phyloP scores from a whole-genome alignment of 2,888 invertebrate species.

The Brenthis daphne region DNA sequence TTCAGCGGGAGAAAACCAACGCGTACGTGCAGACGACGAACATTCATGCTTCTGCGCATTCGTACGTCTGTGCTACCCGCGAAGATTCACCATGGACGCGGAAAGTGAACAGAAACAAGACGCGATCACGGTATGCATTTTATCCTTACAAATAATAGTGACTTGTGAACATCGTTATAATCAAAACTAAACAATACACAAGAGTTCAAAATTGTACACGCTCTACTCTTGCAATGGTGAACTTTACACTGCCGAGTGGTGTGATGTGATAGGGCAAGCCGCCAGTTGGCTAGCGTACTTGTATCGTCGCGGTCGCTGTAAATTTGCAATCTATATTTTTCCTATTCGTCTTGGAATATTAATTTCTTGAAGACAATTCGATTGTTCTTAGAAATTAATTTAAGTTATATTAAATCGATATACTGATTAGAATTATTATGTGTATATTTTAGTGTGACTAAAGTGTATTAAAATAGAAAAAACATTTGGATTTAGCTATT shows the following conservation, averaged over 20 bases:
- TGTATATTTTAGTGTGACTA: constrained; percentile 21
- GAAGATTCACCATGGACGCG: constrained; percentile 39
- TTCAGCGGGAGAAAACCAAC: constrained; percentile 53
- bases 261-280: constrained; percentile 68
- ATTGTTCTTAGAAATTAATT: background rate
- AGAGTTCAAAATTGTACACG: constrained; percentile 28
- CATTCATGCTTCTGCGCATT: constrained; percentile 53
- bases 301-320: constrained; percentile 50
- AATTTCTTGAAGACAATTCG: background rate
- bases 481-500: constrained; percentile 18
- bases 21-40: constrained; percentile 50
- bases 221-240: constrained; percentile 54
- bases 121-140: constrained; percentile 52
- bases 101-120: constrained; percentile 47
- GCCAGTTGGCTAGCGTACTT: constrained; percentile 76
- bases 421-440: constrained; percentile 13
- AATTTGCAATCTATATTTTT: constrained; percentile 27
- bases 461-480: background rate
- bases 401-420: background rate
- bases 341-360: constrained; percentile 7
- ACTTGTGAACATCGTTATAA: constrained; percentile 1
- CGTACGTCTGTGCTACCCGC: constrained; percentile 48
- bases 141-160: constrained; percentile 11
- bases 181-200: constrained; percentile 29
- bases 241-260: constrained; percentile 72